These are phyloP conservation scores for Drosophila fulvimacula DNA, from an alignment of 2,888 invertebrate genomes.

Conservation along the genomic window DNA sequence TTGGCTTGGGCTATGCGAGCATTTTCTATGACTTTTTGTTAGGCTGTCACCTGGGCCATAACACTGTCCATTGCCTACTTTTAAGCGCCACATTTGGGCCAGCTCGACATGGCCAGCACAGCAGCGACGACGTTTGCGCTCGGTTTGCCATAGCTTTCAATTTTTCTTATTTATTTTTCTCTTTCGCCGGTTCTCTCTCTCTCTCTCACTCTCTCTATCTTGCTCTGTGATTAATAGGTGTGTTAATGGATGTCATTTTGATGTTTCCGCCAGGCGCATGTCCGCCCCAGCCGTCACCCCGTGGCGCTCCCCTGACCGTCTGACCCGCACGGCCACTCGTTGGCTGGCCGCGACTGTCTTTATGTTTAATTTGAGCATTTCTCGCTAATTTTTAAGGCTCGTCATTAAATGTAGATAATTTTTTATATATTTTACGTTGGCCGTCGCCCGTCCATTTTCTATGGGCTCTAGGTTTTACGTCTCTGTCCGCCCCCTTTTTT, in stretches of 20 bases:
- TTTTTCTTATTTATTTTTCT: conserved; percentile 20
- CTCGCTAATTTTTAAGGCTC: conserved; percentile 79
- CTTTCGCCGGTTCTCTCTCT: conserved; percentile 9
- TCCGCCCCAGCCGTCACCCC: conserved; percentile 31
- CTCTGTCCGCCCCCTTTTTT: conserved; percentile 23
- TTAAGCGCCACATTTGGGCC: conserved; percentile 48
- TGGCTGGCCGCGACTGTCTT: conserved; percentile 46
- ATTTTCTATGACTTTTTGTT: conserved; percentile 66
- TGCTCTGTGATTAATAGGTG: conserved; percentile 82
- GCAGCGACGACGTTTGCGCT: conserved; percentile 43
- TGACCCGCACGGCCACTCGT: conserved; percentile 6
- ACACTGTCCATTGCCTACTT: conserved; percentile 68
- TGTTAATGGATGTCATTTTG: conserved; percentile 84
- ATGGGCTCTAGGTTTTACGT: conserved; percentile 47
- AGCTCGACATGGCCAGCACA: conserved; percentile 9
- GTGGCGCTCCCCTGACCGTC: background rate
- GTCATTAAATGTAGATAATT: conserved; percentile 81
- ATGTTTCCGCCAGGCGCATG: conserved; percentile 80
- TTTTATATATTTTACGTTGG: conserved; percentile 68
- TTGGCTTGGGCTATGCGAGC: conserved; percentile 23
- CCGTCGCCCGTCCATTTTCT: conserved; percentile 37
- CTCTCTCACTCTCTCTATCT: conserved; percentile 33
- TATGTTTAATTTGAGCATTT: conserved; percentile 80
- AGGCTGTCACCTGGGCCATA: conserved; percentile 71
- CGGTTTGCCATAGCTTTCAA: conserved; percentile 41